Conservation (phyloP, 30 jellyfish, hydroid and myxozoan species). For the Clytia hemisphaerica region DNA sequence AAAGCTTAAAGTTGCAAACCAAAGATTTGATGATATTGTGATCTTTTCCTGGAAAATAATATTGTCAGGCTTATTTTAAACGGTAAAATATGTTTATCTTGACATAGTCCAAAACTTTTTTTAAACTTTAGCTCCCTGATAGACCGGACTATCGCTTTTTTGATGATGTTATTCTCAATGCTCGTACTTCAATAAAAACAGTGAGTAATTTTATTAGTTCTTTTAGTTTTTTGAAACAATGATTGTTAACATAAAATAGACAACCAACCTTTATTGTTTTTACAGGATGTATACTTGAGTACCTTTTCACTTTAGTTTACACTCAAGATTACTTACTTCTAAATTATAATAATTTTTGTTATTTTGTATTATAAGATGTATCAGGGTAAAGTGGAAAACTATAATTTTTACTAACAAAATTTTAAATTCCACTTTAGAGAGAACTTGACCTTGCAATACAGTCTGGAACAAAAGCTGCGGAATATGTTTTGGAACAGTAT, state of each 20-base stretch:
- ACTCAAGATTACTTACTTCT: background rate
- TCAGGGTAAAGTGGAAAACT: background rate
- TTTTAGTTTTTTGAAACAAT: too few species aligned
- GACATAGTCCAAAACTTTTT: too few species aligned
- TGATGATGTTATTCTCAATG: slow-evolving; percentile 58
- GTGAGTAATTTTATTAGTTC: slow-evolving; percentile 9
- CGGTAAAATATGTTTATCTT: background rate
- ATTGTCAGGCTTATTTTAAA: background rate
- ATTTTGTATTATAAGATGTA: background rate
- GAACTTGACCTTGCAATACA: slow-evolving; percentile 70
- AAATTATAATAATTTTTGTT: too few species aligned
- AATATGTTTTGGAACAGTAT: slow-evolving; percentile 57
- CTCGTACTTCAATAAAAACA: slow-evolving; percentile 58
- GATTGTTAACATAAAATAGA: too few species aligned
- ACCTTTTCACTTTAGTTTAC: too few species aligned
- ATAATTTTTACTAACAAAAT: background rate
- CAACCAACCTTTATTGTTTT: too few species aligned
- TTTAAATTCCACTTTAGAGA: slow-evolving; percentile 45
- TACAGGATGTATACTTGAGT: too few species aligned
- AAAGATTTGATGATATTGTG: background rate
- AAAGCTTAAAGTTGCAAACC: background rate
- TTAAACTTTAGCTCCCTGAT: slow-evolving; percentile 63
- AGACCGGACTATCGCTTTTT: slow-evolving; percentile 50
- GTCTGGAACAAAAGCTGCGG: slow-evolving; percentile 87
- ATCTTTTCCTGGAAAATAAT: too few species aligned